These are phyloP conservation scores for Eupeodes latifasciatus DNA, from an alignment of 2,888 invertebrate genomes.

Conservation along the genomic window DNA sequence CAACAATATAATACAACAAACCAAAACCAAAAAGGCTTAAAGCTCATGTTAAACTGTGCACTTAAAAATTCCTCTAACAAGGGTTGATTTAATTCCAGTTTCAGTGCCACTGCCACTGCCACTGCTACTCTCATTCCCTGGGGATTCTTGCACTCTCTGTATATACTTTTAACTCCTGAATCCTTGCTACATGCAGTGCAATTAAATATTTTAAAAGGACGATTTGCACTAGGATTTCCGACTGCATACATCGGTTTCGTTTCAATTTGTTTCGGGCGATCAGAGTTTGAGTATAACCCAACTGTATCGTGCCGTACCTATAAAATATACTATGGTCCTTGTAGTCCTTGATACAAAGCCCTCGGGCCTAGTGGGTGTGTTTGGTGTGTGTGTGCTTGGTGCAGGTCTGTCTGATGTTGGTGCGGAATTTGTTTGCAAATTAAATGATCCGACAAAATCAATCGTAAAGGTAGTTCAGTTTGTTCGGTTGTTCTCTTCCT, in stretches of 20 bases:
- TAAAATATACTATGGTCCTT: not conserved
- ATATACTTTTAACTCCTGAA: conserved; percentile 34
- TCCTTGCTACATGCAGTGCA: conserved; percentile 72
- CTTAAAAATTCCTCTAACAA: conserved; percentile 73
- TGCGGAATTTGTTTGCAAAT: conserved; percentile 76
- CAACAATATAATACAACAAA: conserved; percentile 63
- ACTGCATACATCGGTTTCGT: conserved; percentile 74
- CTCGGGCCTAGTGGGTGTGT: conserved; percentile 40
- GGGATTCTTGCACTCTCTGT: conserved; percentile 53
- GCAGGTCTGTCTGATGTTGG: conserved; percentile 54
- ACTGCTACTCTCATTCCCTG: conserved; percentile 20
- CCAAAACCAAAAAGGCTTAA: conserved; percentile 75
- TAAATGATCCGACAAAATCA: conserved; percentile 77
- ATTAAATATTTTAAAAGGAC: conserved; percentile 75
- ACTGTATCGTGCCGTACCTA: not conserved
- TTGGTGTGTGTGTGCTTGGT: not conserved
- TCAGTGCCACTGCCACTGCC: too few relatives aligned
- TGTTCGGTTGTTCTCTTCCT: conserved; percentile 56
- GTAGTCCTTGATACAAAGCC: conserved; percentile 29
- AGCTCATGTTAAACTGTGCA: conserved; percentile 75
- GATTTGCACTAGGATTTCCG: conserved; percentile 76
- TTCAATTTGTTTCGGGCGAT: conserved; percentile 71
- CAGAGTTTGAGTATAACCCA: not conserved
- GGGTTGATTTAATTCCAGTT: conserved; percentile 69
- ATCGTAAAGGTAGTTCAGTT: conserved; percentile 75